Percentiles rank a stretch among this genome's conserved stretches.
Conservation (phyloP, 2,113 vertebrate genomes). For the Ceratotherium simum region DNA sequence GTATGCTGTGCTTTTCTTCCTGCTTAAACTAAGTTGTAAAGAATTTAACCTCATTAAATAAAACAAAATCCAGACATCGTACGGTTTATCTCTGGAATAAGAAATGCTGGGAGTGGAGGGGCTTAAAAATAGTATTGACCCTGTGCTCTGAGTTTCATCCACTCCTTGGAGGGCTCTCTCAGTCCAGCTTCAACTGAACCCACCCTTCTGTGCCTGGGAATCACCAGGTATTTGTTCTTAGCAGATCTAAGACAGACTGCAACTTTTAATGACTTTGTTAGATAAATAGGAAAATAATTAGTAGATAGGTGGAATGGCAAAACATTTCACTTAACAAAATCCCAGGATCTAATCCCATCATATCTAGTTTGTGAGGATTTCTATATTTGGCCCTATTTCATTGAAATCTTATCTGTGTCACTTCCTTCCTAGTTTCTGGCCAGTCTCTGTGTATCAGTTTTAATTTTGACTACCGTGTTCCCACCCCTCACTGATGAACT, state of each 20-base stretch:
- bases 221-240: background rate
- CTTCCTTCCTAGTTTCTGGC: background rate
- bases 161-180: background rate
- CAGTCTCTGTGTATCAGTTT: background rate
- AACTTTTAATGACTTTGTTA: background rate
- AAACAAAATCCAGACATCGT: background rate
- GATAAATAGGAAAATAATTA: background rate
- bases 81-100: background rate
- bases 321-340: slow-evolving; percentile 18
- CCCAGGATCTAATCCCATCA: background rate
- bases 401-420: background rate
- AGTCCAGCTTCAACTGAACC: background rate
- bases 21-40: slow-evolving; percentile 5
- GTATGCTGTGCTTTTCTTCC: background rate
- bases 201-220: background rate
- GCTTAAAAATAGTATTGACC: background rate
- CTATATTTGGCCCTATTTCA: background rate
- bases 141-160: background rate
- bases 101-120: background rate
- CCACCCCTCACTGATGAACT: background rate
- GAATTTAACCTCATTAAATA: background rate
- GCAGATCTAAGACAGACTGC: background rate
- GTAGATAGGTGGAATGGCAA: background rate
- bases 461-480: background rate
- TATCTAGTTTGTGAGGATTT: background rate